Conservation (phyloP, 2,113 vertebrate species). For the Calcarius ornatus region DNA sequence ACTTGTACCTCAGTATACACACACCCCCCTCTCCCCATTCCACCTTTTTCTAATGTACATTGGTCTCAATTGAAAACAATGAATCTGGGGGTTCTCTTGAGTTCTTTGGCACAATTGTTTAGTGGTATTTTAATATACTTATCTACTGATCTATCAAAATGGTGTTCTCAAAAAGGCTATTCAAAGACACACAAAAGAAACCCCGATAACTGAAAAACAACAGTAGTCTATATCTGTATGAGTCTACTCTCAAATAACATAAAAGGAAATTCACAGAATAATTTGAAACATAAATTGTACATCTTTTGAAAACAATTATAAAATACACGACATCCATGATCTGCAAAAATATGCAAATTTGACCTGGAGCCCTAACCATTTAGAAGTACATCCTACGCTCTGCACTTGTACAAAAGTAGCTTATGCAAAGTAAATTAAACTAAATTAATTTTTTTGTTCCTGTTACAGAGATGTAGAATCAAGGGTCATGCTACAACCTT, state of each 20-base stretch:
- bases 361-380: not conserved
- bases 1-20: not conserved
- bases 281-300: not conserved
- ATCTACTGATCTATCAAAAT: not conserved
- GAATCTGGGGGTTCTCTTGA: not conserved
- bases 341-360: not conserved
- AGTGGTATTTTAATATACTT: not conserved
- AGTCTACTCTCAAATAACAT: not conserved
- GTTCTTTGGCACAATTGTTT: not conserved
- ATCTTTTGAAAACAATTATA: not conserved
- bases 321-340: not conserved
- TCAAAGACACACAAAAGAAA: not conserved
- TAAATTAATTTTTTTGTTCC: not conserved
- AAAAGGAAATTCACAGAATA: not conserved
- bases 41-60: not conserved
- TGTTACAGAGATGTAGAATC: not conserved
- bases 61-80: not conserved
- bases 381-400: not conserved
- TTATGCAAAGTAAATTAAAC: not conserved
- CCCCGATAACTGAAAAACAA: not conserved
- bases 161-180: not conserved
- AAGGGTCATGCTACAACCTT: not conserved
- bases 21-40: fast-evolving
- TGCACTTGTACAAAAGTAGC: not conserved
- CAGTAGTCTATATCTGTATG: not conserved